Evolutionary conservation across 1,140 invertebrate species (phyloP).

Genomic region (Musca domestica): DNA sequence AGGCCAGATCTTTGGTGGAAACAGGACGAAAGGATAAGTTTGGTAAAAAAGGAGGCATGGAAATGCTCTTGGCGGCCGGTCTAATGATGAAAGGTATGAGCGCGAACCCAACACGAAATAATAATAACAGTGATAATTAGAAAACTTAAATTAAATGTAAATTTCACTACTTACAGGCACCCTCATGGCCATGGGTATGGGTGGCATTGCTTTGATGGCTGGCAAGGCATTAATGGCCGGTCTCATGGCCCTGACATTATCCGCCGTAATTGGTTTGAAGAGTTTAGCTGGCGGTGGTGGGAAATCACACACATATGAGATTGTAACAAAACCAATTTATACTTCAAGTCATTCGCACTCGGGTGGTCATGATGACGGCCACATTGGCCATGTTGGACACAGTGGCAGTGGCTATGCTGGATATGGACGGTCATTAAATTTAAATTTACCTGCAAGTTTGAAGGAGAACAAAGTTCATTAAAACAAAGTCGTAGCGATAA

Average conservation of each 20-base stretch:
- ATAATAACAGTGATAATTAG: not conserved
- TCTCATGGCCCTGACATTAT: constrained; percentile 73
- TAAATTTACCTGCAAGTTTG: constrained; percentile 39
- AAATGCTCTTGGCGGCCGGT: constrained; percentile 60
- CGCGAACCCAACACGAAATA: not conserved
- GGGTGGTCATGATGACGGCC: constrained; percentile 65
- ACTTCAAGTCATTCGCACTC: constrained; percentile 70
- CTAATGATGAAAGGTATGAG: constrained; percentile 65
- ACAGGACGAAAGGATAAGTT: constrained; percentile 58
- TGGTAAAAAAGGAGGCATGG: constrained; percentile 60
- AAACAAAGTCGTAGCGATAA: not conserved
- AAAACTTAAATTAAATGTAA: constrained; percentile 7
- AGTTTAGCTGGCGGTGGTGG: constrained; percentile 65
- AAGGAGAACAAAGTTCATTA: not conserved
- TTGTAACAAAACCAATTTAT: constrained; percentile 77
- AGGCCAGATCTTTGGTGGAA: constrained; percentile 54
- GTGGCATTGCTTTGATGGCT: constrained; percentile 72
- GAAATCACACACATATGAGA: constrained; percentile 78
- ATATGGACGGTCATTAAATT: constrained; percentile 53
- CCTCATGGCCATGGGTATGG: constrained; percentile 70
- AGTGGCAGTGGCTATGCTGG: constrained; percentile 60
- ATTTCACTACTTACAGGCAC: constrained; percentile 59
- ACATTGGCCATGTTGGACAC: constrained; percentile 60
- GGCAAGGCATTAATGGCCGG: constrained; percentile 84
- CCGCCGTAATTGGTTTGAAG: constrained; percentile 74